Evolutionary conservation across 2,888 invertebrate species (phyloP).

Genomic region (Helicoverpa assulta): DNA sequence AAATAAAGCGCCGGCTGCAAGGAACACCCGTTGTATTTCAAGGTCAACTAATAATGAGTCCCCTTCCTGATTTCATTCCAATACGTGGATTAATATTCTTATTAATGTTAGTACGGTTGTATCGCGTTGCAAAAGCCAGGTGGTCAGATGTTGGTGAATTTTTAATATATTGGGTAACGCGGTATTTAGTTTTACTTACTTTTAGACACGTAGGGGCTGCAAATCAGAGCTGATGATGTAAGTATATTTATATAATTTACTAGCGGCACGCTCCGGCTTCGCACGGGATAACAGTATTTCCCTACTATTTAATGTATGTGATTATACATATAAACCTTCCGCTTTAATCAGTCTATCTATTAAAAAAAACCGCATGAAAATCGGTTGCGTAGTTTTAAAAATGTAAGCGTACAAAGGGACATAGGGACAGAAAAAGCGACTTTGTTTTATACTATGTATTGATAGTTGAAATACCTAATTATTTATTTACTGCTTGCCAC

Average conservation of each 20-base stretch:
- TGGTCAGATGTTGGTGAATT: neutral
- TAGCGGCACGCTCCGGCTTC: too few species aligned
- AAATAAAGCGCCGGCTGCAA: constrained; percentile 15
- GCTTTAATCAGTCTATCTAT: too few species aligned
- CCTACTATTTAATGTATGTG: too few species aligned
- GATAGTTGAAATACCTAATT: too few species aligned
- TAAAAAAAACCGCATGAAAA: too few species aligned
- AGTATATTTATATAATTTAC: neutral
- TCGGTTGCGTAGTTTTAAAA: too few species aligned
- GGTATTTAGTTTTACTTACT: neutral
- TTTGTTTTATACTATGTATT: too few species aligned
- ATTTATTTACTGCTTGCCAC: too few species aligned
- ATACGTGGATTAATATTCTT: constrained; percentile 6
- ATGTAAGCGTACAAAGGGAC: too few species aligned
- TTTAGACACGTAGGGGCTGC: neutral
- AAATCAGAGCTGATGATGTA: neutral
- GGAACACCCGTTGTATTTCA: constrained; percentile 7
- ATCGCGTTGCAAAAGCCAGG: neutral
- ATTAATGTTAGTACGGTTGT: neutral
- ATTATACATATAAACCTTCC: too few species aligned
- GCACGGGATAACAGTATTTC: too few species aligned
- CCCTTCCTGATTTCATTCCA: constrained; percentile 19
- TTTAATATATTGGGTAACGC: neutral
- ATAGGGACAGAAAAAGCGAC: too few species aligned
- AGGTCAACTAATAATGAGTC: neutral